Percentiles rank a stretch among this genome's conserved stretches.
Evolutionary conservation across 2,888 invertebrate genomes (phyloP).

Genomic region (Mactromeris polynyma): DNA sequence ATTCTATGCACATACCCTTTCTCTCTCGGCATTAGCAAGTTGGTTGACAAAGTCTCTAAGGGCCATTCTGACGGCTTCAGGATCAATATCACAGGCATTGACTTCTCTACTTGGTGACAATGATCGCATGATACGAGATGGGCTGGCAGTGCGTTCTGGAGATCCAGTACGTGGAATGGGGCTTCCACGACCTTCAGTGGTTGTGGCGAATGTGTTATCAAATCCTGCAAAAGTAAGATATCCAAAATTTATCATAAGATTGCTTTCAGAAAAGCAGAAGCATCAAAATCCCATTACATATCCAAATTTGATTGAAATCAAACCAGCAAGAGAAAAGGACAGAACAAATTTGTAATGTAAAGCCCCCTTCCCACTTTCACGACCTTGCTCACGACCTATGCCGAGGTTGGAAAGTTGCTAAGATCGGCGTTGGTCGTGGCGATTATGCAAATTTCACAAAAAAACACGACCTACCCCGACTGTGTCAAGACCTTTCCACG

Average conservation of each 20-base stretch:
- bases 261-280: too few species aligned
- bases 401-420: too few species aligned
- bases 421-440: too few species aligned
- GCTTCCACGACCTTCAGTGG: slow-evolving; percentile 86
- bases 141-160: slow-evolving; percentile 82
- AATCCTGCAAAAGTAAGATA: slow-evolving; percentile 66
- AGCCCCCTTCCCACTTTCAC: too few species aligned
- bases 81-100: slow-evolving; percentile 94
- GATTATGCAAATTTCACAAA: too few species aligned
- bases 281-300: too few species aligned
- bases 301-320: too few species aligned
- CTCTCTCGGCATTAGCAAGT: slow-evolving; percentile 96
- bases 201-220: slow-evolving; percentile 86
- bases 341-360: too few species aligned
- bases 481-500: too few species aligned
- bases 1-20: slow-evolving; percentile 90
- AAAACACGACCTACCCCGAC: too few species aligned
- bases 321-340: too few species aligned
- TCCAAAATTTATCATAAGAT: background rate
- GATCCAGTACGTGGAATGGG: slow-evolving; percentile 87
- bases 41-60: slow-evolving; percentile 97
- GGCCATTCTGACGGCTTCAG: slow-evolving; percentile 95
- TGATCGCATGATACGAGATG: slow-evolving; percentile 73
- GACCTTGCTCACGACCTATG: too few species aligned
- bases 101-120: slow-evolving; percentile 77